Evolutionary conservation across 2,113 vertebrate species (phyloP).

Genomic region (Laticauda laticaudata): DNA sequence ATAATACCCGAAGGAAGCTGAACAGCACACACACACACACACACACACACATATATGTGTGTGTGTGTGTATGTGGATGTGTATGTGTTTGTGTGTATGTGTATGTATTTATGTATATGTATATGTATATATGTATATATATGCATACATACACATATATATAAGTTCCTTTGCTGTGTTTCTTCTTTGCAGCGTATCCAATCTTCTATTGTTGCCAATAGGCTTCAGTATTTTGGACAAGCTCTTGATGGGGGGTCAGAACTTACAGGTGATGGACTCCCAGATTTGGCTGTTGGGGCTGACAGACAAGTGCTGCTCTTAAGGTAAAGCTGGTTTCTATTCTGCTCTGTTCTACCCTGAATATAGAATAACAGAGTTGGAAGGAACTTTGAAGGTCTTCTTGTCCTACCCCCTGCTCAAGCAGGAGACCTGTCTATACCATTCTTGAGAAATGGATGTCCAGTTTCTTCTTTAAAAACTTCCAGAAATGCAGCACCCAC

Average conservation of each 20-base stretch:
- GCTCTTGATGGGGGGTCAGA: slow-evolving; percentile 75
- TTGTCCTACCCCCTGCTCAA: not conserved
- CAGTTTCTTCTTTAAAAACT: not conserved
- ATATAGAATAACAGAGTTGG: not conserved
- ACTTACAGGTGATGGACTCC: slow-evolving; percentile 73
- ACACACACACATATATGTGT: no score
- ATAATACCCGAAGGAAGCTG: no score
- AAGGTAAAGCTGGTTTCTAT: slow-evolving; percentile 65
- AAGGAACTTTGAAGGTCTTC: not conserved
- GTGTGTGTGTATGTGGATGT: no score
- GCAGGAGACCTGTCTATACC: not conserved
- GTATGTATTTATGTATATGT: no score
- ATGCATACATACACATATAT: no score
- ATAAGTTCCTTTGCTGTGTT: not conserved
- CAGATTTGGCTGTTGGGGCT: slow-evolving; percentile 78
- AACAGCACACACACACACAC: no score
- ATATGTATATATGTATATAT: no score
- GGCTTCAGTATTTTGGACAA: slow-evolving; percentile 77
- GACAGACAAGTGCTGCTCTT: slow-evolving; percentile 69
- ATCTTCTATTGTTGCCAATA: slow-evolving; percentile 40
- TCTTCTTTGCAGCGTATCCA: slow-evolving; percentile 67
- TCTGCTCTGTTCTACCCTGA: not conserved
- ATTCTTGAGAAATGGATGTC: not conserved
- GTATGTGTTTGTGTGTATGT: no score
- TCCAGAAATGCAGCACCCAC: not conserved